Evolutionary conservation across 2,888 invertebrate genomes (phyloP), one percentile per base, ranked within the genome.

Genomic region (Orthosia cruda): DNA sequence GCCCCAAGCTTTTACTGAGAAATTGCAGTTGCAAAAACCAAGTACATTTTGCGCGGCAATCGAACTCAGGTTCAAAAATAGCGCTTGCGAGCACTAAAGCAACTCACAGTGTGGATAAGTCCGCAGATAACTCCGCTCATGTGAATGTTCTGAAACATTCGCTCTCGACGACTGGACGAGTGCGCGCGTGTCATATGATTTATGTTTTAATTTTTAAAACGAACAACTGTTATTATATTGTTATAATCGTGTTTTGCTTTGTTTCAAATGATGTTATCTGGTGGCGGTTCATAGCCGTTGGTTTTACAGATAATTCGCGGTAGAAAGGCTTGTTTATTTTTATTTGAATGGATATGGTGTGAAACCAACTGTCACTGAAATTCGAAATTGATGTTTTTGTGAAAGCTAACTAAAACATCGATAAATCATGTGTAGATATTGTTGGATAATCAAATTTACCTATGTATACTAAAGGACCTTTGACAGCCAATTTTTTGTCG

Each of bases 161-260:
- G 52, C 9, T 79, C 59, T 20, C 13, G n/a, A 13, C 59, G 12
- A 18, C 52, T 75, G 47, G n/a, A 20, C 68, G 26, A 45, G 26
- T 23, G 63, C 4, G 71, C 20, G 26, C 47, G 4, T 61, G 50
- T 65, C 49, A 13, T 32, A 68, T 84, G 85, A 80, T 80, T 74
- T 62, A 80, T 68, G 54, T 50, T 74, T 65, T 62, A 67, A 84
- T 80, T 61, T 65, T 68, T 76, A 65, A 18, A 47, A 65, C 61
- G 40, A 55, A 76, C 64, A 61, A 72, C 77, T 67, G 59, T 47
- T 65, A 54, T 54, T 55, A 54, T 75, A 23, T 52, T 66, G 26
- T 67, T 66, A 54, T 20, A 76, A 74, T 64, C n/a, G 50, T 61
- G 50, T 70, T 72, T 66, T 26, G 61, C 66, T 75, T 62, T 69